A percentile compares a stretch with the other conserved stretches of the same genome.
Evolutionary conservation across 1,140 invertebrate species (phyloP).

Genomic region (Drosophila oshimai): DNA sequence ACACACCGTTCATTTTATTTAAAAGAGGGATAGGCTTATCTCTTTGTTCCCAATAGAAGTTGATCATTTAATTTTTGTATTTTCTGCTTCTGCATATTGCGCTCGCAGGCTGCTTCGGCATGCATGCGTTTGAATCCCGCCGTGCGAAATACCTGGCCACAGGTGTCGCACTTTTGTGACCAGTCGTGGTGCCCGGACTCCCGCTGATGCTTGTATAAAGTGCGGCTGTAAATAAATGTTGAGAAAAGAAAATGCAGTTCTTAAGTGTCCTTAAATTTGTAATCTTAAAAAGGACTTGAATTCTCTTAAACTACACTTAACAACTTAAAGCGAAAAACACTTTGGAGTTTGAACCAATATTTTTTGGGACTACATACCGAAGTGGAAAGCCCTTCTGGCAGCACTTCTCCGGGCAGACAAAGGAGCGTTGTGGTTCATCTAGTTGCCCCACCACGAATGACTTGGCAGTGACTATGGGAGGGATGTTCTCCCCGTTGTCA

Average conservation of each 20-base stretch:
- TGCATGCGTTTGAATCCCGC: constrained; percentile 26
- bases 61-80: background rate
- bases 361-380: constrained; percentile 4
- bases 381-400: background rate
- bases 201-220: constrained; percentile 18
- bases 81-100: constrained; percentile 3
- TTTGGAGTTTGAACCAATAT: too few species aligned
- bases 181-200: constrained; percentile 19
- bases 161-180: constrained; percentile 18
- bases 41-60: background rate
- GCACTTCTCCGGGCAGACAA: background rate
- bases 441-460: background rate
- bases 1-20: too few species aligned
- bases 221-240: too few species aligned
- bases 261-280: too few species aligned
- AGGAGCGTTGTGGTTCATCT: background rate
- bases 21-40: too few species aligned
- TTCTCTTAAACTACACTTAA: too few species aligned
- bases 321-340: too few species aligned
- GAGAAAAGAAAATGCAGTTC: too few species aligned
- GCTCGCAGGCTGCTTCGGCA: too few species aligned
- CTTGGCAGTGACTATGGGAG: too few species aligned
- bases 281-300: too few species aligned
- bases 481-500: background rate
- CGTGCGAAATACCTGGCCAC: constrained; percentile 34